Conservation (phyloP, 2,797 vertebrate species). For the Spheniscus humboldti region DNA sequence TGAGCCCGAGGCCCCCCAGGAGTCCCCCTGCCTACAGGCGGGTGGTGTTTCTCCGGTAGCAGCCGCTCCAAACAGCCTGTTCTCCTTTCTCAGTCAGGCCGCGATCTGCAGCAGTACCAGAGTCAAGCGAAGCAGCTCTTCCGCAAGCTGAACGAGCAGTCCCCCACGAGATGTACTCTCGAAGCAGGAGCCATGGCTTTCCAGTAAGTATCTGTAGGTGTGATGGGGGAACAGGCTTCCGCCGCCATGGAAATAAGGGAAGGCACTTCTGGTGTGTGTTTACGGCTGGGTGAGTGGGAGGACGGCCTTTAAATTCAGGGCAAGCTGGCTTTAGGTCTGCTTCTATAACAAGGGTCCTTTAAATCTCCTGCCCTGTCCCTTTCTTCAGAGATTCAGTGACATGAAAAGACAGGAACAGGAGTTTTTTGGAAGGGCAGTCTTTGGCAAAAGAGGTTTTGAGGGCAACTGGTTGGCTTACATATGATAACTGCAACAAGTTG, state of each 20-base stretch:
- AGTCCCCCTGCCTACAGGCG: too few relatives aligned
- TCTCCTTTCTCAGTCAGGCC: slow-evolving; percentile 82
- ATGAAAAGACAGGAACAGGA: background rate
- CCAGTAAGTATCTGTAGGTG: slow-evolving; percentile 82
- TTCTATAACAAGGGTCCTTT: background rate
- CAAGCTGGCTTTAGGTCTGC: background rate
- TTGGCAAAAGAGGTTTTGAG: background rate
- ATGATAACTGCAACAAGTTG: rapidly evolving
- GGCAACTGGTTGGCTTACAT: rapidly evolving
- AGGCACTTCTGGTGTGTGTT: background rate
- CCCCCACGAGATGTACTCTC: slow-evolving; percentile 93
- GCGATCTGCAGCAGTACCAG: slow-evolving; percentile 97
- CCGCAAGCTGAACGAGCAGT: slow-evolving; percentile 96
- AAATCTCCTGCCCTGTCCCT: background rate
- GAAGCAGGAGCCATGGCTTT: slow-evolving; percentile 94
- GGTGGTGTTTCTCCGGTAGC: too few relatives aligned
- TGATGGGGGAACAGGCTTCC: rapidly evolving
- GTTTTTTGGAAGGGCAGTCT: background rate
- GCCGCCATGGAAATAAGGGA: rapidly evolving
- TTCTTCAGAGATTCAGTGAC: background rate
- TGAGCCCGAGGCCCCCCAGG: too few relatives aligned
- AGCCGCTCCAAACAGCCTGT: background rate
- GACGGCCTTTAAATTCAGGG: background rate
- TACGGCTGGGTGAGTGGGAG: background rate
- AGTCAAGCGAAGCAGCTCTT: slow-evolving; percentile 98